Conservation (phyloP, 2,113 vertebrate genomes). For the Perccottus glenii region DNA sequence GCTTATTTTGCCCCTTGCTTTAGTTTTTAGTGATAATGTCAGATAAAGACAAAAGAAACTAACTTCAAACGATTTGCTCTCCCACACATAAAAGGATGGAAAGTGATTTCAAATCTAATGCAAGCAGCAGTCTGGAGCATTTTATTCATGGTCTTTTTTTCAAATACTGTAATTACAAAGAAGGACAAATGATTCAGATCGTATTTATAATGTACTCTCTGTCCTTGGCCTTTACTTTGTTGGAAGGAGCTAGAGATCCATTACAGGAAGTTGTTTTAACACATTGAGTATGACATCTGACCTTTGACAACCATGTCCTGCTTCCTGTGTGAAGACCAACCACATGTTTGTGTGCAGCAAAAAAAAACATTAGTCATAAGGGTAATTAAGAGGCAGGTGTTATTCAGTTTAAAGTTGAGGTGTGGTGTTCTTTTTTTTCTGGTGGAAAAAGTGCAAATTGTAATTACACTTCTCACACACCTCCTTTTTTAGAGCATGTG, state of each 20-base stretch:
- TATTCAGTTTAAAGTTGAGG: too few relatives aligned
- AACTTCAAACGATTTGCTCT: slow-evolving; percentile 14
- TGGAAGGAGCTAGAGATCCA: background rate
- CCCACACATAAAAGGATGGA: slow-evolving; percentile 29
- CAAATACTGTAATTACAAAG: background rate
- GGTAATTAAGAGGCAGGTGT: too few relatives aligned
- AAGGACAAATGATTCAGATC: background rate
- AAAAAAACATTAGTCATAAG: too few relatives aligned
- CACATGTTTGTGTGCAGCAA: background rate
- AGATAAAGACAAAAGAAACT: slow-evolving; percentile 18
- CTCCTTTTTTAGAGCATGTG: too few relatives aligned
- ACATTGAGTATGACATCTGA: slow-evolving; percentile 27
- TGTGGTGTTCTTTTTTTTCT: too few relatives aligned
- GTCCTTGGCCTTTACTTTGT: background rate
- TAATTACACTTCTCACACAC: too few relatives aligned
- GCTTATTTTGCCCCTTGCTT: slow-evolving; percentile 19
- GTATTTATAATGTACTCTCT: background rate
- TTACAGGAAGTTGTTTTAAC: slow-evolving; percentile 38
- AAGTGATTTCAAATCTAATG: slow-evolving; percentile 20
- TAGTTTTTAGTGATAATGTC: background rate
- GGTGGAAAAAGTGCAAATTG: too few relatives aligned
- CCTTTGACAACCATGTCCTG: slow-evolving; percentile 36
- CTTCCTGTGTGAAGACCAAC: background rate
- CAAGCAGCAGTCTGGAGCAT: slow-evolving; percentile 16
- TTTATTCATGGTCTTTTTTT: slow-evolving; percentile 17